Percentiles rank a stretch among this genome's conserved stretches.
phyloP scores from a whole-genome alignment of 2,113 vertebrate genomes.

The Pantherophis guttatus region DNA sequence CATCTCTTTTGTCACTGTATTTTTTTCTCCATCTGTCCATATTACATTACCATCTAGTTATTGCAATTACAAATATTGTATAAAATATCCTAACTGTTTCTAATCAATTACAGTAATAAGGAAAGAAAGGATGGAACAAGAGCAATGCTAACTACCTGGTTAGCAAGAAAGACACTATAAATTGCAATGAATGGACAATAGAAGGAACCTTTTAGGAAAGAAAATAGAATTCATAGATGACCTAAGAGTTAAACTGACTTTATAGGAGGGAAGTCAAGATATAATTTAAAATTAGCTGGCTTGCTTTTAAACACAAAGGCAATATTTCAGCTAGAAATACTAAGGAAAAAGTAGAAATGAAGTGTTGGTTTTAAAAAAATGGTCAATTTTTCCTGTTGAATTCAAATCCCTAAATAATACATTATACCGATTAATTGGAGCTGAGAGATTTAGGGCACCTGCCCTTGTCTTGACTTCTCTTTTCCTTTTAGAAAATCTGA shows the following conservation, averaged over 20 bases:
- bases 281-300: neutral
- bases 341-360: neutral
- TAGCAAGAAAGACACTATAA: neutral
- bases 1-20: neutral
- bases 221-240: neutral
- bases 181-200: neutral
- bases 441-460: neutral
- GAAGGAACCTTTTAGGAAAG: neutral
- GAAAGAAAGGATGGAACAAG: neutral
- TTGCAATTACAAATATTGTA: neutral
- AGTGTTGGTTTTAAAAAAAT: neutral
- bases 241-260: neutral
- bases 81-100: neutral
- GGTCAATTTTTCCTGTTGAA: neutral
- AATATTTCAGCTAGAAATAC: neutral
- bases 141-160: neutral
- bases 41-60: neutral
- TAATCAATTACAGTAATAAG: neutral
- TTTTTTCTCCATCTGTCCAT: neutral
- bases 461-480: neutral
- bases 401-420: neutral
- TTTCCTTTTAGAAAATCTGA: neutral
- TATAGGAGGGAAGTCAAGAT: neutral
- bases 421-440: neutral
- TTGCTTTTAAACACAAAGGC: neutral